A percentile compares a stretch with the other conserved stretches of the same genome.
Conservation (phyloP, 2,113 vertebrate genomes). For the Chaetorhynchus papuensis region DNA sequence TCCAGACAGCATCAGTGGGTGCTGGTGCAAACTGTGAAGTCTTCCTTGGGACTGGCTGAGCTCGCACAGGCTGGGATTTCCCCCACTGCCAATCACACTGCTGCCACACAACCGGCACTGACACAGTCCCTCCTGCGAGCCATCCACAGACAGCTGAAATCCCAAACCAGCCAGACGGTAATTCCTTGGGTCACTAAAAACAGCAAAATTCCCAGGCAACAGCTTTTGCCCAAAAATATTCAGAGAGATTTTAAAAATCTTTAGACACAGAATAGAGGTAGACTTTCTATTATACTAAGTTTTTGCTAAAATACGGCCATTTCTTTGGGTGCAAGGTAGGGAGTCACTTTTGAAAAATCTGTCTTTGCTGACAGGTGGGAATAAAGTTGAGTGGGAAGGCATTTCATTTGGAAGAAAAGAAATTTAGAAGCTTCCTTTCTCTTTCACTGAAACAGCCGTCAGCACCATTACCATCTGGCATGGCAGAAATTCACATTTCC, state of each 20-base stretch:
- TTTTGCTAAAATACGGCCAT: background rate
- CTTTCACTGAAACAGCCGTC: background rate
- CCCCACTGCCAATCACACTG: too few relatives aligned
- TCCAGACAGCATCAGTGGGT: background rate
- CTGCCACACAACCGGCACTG: rapidly evolving
- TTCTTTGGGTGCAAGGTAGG: background rate
- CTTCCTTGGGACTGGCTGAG: background rate
- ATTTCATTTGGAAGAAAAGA: background rate
- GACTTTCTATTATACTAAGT: background rate
- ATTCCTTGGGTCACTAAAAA: background rate
- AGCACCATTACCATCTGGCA: background rate
- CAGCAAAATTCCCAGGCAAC: background rate
- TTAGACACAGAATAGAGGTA: background rate
- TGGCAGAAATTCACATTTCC: background rate
- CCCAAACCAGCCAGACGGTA: background rate
- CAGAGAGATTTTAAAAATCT: background rate
- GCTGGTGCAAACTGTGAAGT: background rate
- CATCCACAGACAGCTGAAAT: background rate
- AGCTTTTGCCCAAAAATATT: background rate
- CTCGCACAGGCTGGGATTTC: background rate
- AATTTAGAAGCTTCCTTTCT: background rate
- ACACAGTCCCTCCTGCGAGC: background rate
- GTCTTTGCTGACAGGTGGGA: background rate
- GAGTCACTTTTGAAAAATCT: background rate
- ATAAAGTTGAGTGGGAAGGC: background rate